Evolutionary conservation across 2,113 vertebrate species (phyloP).

Genomic region (Tragelaphus imberbis): DNA sequence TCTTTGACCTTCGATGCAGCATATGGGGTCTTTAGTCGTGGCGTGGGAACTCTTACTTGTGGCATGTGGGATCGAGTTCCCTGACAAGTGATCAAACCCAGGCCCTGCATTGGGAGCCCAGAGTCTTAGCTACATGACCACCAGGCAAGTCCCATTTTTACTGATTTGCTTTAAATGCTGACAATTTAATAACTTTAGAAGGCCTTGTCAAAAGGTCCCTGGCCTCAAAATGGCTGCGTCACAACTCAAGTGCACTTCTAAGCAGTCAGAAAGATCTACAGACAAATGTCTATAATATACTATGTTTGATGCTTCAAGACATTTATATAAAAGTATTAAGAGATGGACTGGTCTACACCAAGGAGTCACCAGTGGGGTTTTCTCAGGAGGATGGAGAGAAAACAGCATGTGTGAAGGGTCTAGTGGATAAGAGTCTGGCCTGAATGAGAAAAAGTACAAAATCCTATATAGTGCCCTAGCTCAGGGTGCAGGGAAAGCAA

Average conservation of each 20-base stretch:
- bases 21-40: background rate
- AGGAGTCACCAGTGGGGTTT: background rate
- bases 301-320: background rate
- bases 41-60: background rate
- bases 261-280: background rate
- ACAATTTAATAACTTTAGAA: background rate
- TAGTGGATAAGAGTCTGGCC: background rate
- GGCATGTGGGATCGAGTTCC: background rate
- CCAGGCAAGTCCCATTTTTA: background rate
- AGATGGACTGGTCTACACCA: background rate
- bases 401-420: background rate
- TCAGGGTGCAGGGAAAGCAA: background rate
- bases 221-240: background rate
- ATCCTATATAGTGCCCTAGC: background rate
- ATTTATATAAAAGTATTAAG: background rate
- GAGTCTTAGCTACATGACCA: background rate
- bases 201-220: background rate
- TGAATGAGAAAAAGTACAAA: background rate
- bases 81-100: background rate
- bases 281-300: background rate
- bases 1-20: background rate
- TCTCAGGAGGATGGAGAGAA: background rate
- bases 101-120: background rate
- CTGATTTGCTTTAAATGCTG: background rate
- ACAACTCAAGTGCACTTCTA: background rate